Conservation (phyloP, 2,888 invertebrate genomes). For the Megamerina dolium region DNA sequence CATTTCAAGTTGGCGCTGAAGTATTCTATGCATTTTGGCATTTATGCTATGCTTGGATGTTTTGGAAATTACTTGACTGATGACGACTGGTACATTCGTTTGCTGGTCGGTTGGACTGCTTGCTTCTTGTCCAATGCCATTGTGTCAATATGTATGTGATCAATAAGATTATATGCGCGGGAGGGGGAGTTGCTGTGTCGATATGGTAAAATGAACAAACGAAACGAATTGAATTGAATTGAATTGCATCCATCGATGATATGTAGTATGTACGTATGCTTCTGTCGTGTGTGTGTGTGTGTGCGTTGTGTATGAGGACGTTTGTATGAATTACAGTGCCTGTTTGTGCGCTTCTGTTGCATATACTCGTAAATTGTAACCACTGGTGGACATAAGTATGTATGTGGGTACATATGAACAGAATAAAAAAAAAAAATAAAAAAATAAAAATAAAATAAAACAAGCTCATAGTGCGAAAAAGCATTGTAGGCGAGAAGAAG, state of each 20-base stretch:
- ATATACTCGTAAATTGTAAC: no score
- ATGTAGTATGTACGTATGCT: no score
- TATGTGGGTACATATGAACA: neutral
- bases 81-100: neutral
- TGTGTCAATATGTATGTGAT: neutral
- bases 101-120: neutral
- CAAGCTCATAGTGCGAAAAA: neutral
- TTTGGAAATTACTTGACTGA: no score
- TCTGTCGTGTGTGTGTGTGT: no score
- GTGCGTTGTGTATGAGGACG: no score
- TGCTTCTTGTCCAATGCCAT: neutral
- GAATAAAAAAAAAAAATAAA: conserved; percentile 5
- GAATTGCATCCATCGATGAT: no score
- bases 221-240: conserved; percentile 12
- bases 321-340: no score
- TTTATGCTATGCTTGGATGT: no score
- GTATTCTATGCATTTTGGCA: no score
- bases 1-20: no score
- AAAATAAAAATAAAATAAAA: conserved; percentile 1
- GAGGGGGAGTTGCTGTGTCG: neutral
- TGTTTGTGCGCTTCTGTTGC: no score
- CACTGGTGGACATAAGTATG: conserved; percentile 1
- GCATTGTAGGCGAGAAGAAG: no score
- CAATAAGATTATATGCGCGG: neutral
- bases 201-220: neutral